Evolutionary conservation across 2,797 vertebrate genomes (phyloP), one percentile per base, ranked within the genome.

Genomic region (Liparis tanakae): DNA sequence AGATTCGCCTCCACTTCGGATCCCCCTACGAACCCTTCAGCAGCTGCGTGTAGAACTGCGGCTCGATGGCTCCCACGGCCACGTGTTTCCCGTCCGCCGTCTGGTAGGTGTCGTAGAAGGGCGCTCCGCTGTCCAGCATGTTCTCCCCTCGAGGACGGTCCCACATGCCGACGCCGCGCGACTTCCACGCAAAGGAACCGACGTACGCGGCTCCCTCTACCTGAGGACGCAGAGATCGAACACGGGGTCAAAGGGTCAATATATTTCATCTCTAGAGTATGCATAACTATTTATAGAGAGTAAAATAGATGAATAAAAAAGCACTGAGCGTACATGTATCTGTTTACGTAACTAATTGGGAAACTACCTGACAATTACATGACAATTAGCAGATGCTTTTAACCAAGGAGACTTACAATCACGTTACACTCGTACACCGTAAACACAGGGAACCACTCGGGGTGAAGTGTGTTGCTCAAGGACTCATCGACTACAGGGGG

Each of bases 151-250:
- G 92, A 0, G 94, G 75, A 1, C 80, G 85, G 17, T 84, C 85
- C 97, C 97, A 99, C 60, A 98, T 1, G 6, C 95, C 95, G 0
- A 81, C 0, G 14, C 74, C 79, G 36, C 84, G 84, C 7, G 95
- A 95, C 60, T 97, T 97, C 98, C 98, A 99, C n/a, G 97, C 51
- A 82, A 98, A 99, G 44, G 98, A 97, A 53, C 98, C 96, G 3
- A 96, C 72, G 69, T 99, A 99, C 0, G 97, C 96, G 1, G 94
- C 82, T 76, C 98, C 98, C 93, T 99, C 98, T 25, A 98, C 97
- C 98, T 99, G 37, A 71, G 34, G 44, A 67, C 0, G 39, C 22
- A 1, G 10, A 56, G 14, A 25, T 13, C 48, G 34, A 37, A 56
- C 15, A 58, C 6, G 5, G 69, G n/a, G 18, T 54, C n/a, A 63